A percentile compares a stretch with the other conserved stretches of the same genome.
Evolutionary conservation across 2,888 invertebrate genomes (phyloP).

Genomic region (Suillia variegata): DNA sequence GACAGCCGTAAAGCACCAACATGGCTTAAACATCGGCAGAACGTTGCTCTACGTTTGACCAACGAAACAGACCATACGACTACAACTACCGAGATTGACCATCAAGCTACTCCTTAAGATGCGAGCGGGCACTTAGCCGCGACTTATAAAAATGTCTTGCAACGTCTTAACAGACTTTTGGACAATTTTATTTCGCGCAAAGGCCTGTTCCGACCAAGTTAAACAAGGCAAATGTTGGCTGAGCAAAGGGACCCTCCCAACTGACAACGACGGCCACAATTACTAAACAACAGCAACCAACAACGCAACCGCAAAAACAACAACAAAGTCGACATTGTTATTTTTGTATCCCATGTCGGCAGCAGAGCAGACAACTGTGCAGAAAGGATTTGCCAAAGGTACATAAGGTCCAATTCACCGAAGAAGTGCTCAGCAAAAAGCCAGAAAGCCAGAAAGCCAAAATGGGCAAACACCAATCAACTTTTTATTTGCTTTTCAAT

Average conservation of each 20-base stretch:
- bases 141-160: constrained; percentile 4
- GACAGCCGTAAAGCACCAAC: constrained; percentile 37
- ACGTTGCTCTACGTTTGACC: constrained; percentile 34
- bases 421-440: neutral
- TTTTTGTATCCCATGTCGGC: no score
- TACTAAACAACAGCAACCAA: neutral
- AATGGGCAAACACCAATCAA: constrained; percentile 14
- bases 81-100: neutral
- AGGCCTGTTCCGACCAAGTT: constrained; percentile 19
- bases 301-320: neutral
- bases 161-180: constrained; percentile 2
- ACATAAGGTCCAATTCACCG: neutral
- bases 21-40: constrained; percentile 30
- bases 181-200: constrained; percentile 17
- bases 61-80: neutral
- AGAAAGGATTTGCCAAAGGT: neutral
- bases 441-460: no score
- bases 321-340: no score
- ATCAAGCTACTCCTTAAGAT: neutral
- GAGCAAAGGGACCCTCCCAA: no score
- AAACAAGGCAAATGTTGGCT: constrained; percentile 22
- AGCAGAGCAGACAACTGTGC: no score
- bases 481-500: constrained; percentile 9
- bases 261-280: no score
- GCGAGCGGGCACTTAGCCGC: neutral